These are phyloP conservation scores for Chymomyza amoena DNA, from an alignment of 2,888 invertebrate species.

Conservation along the genomic window DNA sequence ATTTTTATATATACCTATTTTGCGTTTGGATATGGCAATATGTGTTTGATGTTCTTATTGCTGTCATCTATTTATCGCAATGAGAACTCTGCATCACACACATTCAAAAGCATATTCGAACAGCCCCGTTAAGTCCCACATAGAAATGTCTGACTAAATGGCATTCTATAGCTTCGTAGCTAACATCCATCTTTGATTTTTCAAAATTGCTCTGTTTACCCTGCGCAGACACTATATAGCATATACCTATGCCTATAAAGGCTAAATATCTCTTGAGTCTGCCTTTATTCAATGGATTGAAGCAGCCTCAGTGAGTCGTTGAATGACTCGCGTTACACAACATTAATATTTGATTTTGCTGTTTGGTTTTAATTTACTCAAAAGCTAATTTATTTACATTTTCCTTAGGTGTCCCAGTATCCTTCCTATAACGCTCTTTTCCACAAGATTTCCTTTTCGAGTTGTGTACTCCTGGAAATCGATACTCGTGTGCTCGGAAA, in stretches of 20 bases:
- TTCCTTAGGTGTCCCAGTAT: constrained; percentile 9
- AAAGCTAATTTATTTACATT: constrained; percentile 49
- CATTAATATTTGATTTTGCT: constrained; percentile 74
- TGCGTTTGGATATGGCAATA: no score
- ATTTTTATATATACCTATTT: no score
- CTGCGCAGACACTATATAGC: constrained; percentile 1
- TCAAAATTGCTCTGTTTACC: constrained; percentile 50
- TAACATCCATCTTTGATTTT: constrained; percentile 26
- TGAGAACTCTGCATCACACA: neutral
- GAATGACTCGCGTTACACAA: constrained; percentile 50
- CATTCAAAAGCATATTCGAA: no score
- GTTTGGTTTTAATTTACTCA: constrained; percentile 18
- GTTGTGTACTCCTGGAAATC: constrained; percentile 43
- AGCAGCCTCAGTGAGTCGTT: constrained; percentile 33
- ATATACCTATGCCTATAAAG: neutral
- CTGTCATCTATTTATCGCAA: constrained; percentile 1
- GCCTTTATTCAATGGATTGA: constrained; percentile 32
- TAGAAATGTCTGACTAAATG: neutral
- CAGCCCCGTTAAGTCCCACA: no score
- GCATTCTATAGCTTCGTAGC: constrained; percentile 16
- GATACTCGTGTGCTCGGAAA: constrained; percentile 34
- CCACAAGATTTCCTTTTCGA: neutral
- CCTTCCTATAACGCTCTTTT: neutral
- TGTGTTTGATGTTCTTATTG: neutral
- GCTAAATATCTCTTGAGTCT: no score